These are phyloP conservation scores for Hippocampus abdominalis DNA, from an alignment of 2,113 vertebrate species.

Conservation along the genomic window DNA sequence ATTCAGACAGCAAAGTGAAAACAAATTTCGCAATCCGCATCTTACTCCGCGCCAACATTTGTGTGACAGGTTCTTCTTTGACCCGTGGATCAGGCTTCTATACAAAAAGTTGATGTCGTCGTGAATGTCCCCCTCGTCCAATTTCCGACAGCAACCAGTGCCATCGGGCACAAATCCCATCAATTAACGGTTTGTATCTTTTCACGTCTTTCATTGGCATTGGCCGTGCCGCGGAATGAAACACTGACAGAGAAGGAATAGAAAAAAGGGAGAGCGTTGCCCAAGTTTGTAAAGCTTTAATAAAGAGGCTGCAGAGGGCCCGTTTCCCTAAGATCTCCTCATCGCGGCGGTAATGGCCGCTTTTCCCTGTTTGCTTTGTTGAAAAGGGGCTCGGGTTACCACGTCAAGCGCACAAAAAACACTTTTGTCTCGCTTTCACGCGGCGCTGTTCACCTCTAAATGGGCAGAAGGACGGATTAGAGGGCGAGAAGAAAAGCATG, in stretches of 20 bases:
- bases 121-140: not conserved
- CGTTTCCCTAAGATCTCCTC: slow-evolving; percentile 59
- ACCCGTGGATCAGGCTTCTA: not conserved
- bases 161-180: not conserved
- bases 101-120: not conserved
- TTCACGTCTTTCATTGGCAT: slow-evolving; percentile 28
- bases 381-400: slow-evolving; percentile 64
- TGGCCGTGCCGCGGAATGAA: slow-evolving; percentile 42
- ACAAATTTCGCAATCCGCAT: not conserved
- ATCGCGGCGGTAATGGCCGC: slow-evolving; percentile 57
- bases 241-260: slow-evolving; percentile 36
- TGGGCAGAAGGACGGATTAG: slow-evolving; percentile 69
- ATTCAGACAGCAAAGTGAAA: not conserved
- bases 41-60: not conserved
- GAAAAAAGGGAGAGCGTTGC: slow-evolving; percentile 31
- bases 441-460: slow-evolving; percentile 67
- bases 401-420: slow-evolving; percentile 66
- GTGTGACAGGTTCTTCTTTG: not conserved
- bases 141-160: not conserved
- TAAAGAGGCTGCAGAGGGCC: slow-evolving; percentile 56
- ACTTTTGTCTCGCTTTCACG: slow-evolving; percentile 62
- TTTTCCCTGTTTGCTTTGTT: slow-evolving; percentile 67
- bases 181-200: slow-evolving; percentile 12
- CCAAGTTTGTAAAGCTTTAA: slow-evolving; percentile 47
- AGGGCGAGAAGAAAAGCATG: slow-evolving; percentile 58